Evolutionary conservation across 2,797 vertebrate genomes (phyloP).

Genomic region (Eupleurogrammus muticus): DNA sequence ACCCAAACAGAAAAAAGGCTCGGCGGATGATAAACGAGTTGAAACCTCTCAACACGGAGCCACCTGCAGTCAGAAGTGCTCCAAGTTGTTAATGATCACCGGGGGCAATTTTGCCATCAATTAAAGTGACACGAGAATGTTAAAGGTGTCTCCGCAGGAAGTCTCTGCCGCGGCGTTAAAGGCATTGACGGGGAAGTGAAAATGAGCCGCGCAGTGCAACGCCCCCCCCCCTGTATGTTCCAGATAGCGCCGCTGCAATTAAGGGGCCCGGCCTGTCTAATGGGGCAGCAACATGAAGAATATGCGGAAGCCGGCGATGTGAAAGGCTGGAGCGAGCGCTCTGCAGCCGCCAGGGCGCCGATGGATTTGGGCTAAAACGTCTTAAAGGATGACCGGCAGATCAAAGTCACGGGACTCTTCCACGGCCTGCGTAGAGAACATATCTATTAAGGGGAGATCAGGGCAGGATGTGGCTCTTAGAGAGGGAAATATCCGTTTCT

Average conservation of each 20-base stretch:
- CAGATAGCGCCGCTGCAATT: conserved; percentile 71
- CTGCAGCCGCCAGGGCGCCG: no score
- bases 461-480: conserved; percentile 34
- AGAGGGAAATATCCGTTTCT: conserved; percentile 52
- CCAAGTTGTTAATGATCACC: conserved; percentile 76
- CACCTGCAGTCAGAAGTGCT: conserved; percentile 67
- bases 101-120: conserved; percentile 73
- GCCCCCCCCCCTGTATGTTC: conserved; percentile 49
- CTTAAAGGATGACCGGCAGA: conserved; percentile 55
- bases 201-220: conserved; percentile 65
- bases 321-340: conserved; percentile 42
- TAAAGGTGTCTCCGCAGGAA: conserved; percentile 65
- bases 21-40: conserved; percentile 59
- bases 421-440: conserved; percentile 44
- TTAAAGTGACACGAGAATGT: conserved; percentile 73
- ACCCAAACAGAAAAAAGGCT: conserved; percentile 46
- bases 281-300: conserved; percentile 63
- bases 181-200: conserved; percentile 54
- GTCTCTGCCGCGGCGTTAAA: conserved; percentile 33
- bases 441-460: conserved; percentile 44
- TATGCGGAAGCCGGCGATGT: conserved; percentile 42
- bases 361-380: conserved; percentile 43
- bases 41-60: conserved; percentile 44
- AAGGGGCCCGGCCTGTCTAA: conserved; percentile 65
- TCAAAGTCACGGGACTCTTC: conserved; percentile 56